Percentiles rank a stretch among this genome's conserved stretches.
phyloP scores from a whole-genome alignment of 2,113 vertebrate genomes.

The Anolis sagrei region DNA sequence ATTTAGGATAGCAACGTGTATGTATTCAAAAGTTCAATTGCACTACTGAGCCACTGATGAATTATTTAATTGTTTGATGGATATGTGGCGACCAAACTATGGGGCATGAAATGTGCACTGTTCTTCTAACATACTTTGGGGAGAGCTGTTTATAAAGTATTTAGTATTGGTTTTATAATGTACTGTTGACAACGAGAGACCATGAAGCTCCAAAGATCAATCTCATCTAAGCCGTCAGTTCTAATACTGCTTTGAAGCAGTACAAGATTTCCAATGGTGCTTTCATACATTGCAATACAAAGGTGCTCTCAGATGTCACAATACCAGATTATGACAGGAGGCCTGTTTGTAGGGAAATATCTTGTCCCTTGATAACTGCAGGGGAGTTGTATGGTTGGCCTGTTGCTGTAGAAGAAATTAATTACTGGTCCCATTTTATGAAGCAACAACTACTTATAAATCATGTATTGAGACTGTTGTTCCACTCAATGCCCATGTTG shows the following conservation, averaged over 20 bases:
- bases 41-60: slow-evolving; percentile 80
- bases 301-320: too few relatives aligned
- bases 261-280: slow-evolving; percentile 69
- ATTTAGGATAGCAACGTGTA: slow-evolving; percentile 72
- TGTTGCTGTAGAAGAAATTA: not conserved
- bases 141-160: slow-evolving; percentile 88
- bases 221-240: slow-evolving; percentile 79
- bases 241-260: slow-evolving; percentile 78
- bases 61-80: slow-evolving; percentile 85
- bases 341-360: not conserved
- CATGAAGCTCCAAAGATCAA: slow-evolving; percentile 84
- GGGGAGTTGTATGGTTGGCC: not conserved
- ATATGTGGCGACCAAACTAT: slow-evolving; percentile 85
- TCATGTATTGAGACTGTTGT: not conserved
- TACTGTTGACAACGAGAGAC: slow-evolving; percentile 82
- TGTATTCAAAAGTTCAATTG: slow-evolving; percentile 80
- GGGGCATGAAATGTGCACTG: slow-evolving; percentile 82
- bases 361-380: not conserved
- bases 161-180: slow-evolving; percentile 88
- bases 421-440: not conserved
- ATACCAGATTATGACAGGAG: not conserved
- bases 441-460: slow-evolving; percentile 2
- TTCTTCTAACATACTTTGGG: slow-evolving; percentile 83
- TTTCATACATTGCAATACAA: not conserved
- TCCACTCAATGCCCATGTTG: not conserved